These are phyloP conservation scores for Poecilia gillii DNA, from an alignment of 2,797 vertebrate species.

Conservation along the genomic window DNA sequence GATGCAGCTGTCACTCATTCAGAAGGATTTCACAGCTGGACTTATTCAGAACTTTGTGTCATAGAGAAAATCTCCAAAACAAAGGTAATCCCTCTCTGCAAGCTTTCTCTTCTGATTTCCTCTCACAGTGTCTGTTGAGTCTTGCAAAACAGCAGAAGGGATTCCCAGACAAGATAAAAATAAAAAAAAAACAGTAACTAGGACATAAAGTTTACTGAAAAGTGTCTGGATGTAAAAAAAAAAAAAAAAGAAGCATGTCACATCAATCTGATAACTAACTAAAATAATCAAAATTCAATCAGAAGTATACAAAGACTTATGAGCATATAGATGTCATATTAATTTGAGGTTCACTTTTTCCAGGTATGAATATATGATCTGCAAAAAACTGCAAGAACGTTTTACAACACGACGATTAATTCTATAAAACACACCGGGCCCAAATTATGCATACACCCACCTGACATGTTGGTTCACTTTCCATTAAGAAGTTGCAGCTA, in stretches of 20 bases:
- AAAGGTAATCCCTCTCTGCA: slow-evolving; percentile 75
- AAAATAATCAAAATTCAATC: slow-evolving; percentile 19
- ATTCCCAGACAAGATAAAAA: slow-evolving; percentile 49
- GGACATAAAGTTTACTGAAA: slow-evolving; percentile 20
- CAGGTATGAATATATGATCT: not conserved
- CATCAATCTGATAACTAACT: slow-evolving; percentile 67
- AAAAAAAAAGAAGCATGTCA: slow-evolving; percentile 33
- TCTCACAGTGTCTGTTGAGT: slow-evolving; percentile 56
- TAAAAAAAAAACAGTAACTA: slow-evolving; percentile 10
- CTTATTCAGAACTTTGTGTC: slow-evolving; percentile 89
- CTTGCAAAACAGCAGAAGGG: slow-evolving; percentile 65
- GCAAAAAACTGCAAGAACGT: not conserved
- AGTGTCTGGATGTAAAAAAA: slow-evolving; percentile 36
- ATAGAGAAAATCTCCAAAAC: slow-evolving; percentile 90
- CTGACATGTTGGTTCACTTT: not conserved
- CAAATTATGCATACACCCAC: not conserved
- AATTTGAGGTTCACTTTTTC: not conserved
- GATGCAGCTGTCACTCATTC: slow-evolving; percentile 86
- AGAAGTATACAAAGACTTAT: not conserved
- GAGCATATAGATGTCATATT: not conserved
- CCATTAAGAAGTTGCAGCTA: not conserved
- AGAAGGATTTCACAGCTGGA: slow-evolving; percentile 89
- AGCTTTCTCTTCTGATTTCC: slow-evolving; percentile 46
- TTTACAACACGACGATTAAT: not conserved
- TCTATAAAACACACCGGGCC: not conserved